Evolutionary conservation across 1,140 invertebrate genomes (phyloP), one percentile per base, ranked within the genome.

Genomic region (Diorhabda carinulata): DNA sequence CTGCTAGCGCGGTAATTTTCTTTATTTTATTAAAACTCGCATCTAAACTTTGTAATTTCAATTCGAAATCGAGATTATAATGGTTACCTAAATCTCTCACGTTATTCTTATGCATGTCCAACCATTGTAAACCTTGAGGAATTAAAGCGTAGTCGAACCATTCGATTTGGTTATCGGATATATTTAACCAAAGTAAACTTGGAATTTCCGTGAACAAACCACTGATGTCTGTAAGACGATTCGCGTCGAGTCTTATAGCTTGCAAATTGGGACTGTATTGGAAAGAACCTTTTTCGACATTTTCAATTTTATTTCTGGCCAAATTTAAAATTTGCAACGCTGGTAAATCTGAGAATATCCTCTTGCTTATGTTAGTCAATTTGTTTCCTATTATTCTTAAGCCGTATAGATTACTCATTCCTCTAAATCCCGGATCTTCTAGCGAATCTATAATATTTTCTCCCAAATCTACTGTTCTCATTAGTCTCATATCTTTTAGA

Each of bases 131-230:
- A 70, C 88, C 90, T 59, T 83, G 79, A 0, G 95, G 94, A 61
- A 97, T 88, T 66, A 95, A 85, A 9, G 90, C 87, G 81, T 96
- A 97, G 82, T 97, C 94, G 83, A 97, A 97, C 88, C 91, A 91
- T 75, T 92, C 87, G 73, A 97, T 84, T 76, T 90, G 88, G 84
- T 97, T 97, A 82, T 94, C 92, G 42, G 93, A 95, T 68, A 96
- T 90, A 83, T 97, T 97, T 42, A 97, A 82, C 93, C 93, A 95
- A 72, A 93, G 83, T 59, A 97, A 82, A 73, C 89, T 90, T 2
- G 90, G 87, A 76, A 95, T 89, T 75, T 94, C 90, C 69, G 88
- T 88, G 80, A 97, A 96, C 25, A 95, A 83, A 3, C 91, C 91
- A 78, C 90, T 92, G 62, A 97, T 93, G 76, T 95, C 92, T 8